Conservation (phyloP, 2,113 vertebrate genomes). For the Austrofundulus limnaeus region DNA sequence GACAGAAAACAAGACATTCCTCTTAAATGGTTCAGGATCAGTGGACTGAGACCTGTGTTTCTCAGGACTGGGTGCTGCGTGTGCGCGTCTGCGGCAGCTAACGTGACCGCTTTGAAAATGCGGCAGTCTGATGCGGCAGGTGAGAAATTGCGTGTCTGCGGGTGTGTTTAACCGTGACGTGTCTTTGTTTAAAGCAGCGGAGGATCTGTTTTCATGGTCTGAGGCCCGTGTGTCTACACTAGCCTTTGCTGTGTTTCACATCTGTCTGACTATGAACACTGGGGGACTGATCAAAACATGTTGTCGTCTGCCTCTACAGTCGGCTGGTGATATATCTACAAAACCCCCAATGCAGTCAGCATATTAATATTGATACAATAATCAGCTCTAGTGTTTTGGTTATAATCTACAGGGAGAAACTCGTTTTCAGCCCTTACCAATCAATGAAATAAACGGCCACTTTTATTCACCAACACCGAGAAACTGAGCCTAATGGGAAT, state of each 20-base stretch:
- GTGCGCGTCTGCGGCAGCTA: constrained; percentile 45
- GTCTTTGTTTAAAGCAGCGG: constrained; percentile 70
- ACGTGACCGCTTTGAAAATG: constrained; percentile 66
- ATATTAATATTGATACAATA: not conserved
- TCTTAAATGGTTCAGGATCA: constrained; percentile 74
- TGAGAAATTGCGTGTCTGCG: constrained; percentile 57
- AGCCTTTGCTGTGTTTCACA: constrained; percentile 62
- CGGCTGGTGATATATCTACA: constrained; percentile 12
- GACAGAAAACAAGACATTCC: constrained; percentile 73
- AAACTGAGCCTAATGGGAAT: constrained; percentile 41
- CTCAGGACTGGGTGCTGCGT: constrained; percentile 32
- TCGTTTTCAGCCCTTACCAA: not conserved
- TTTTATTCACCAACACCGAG: constrained; percentile 11
- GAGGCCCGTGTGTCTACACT: constrained; percentile 33
- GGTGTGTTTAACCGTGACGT: constrained; percentile 60
- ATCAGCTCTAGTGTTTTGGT: not conserved
- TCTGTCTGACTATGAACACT: constrained; percentile 57
- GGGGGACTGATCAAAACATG: constrained; percentile 43
- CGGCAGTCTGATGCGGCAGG: constrained; percentile 44
- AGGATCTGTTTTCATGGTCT: constrained; percentile 69
- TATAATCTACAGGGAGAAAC: not conserved
- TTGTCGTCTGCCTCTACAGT: constrained; percentile 1
- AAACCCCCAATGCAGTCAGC: not conserved
- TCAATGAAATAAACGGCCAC: constrained; percentile 7
- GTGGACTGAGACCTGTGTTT: constrained; percentile 72